Conservation (phyloP, 2,888 invertebrate genomes). For the Drosophila yooni region DNA sequence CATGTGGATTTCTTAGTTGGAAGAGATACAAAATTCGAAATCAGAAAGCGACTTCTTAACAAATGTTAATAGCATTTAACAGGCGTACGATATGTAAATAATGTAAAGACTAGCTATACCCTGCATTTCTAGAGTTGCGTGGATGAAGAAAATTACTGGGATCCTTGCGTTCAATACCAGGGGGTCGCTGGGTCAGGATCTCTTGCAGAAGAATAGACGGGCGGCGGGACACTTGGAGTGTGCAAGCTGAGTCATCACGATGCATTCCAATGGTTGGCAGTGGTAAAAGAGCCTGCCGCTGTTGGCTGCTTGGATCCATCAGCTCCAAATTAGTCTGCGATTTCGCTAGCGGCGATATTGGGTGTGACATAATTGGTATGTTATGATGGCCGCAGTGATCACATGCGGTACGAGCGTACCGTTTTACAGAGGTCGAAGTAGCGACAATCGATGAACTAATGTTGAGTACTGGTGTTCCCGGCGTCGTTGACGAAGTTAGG, state of each 20-base stretch:
- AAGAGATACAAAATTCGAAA: neutral
- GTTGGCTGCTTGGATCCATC: constrained; percentile 68
- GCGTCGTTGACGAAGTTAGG: constrained; percentile 36
- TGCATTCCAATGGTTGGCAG: constrained; percentile 63
- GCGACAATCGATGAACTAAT: constrained; percentile 23
- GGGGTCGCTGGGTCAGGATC: constrained; percentile 86
- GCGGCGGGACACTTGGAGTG: constrained; percentile 83
- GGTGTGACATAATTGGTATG: constrained; percentile 82
- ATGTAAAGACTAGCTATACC: constrained; percentile 65
- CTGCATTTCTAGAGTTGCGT: constrained; percentile 67
- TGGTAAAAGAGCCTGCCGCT: constrained; percentile 72
- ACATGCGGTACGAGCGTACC: constrained; percentile 78
- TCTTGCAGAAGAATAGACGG: constrained; percentile 84
- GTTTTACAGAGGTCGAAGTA: constrained; percentile 60
- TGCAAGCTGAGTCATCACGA: constrained; percentile 81
- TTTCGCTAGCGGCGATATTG: constrained; percentile 82
- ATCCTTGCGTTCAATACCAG: constrained; percentile 87
- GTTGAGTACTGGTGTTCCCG: constrained; percentile 5
- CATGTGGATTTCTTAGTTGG: constrained; percentile 60
- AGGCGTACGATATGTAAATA: neutral
- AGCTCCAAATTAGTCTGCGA: constrained; percentile 83
- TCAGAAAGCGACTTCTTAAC: neutral
- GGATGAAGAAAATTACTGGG: constrained; percentile 61
- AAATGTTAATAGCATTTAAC: neutral
- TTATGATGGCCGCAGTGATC: constrained; percentile 83